Evolutionary conservation across 2,888 invertebrate genomes (phyloP), one percentile per base, ranked within the genome.

Genomic region (Drosophila affinis): DNA sequence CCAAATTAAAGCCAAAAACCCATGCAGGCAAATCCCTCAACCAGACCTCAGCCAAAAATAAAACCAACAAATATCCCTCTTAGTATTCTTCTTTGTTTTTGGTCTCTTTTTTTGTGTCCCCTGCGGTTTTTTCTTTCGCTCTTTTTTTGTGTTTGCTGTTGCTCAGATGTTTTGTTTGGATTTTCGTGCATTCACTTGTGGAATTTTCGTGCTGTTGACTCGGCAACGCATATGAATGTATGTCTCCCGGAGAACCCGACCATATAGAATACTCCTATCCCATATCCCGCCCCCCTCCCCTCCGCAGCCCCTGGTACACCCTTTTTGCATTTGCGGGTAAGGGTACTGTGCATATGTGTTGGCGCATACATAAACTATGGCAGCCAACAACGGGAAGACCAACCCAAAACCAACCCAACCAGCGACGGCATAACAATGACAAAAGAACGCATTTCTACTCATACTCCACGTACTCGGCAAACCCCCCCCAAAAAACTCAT

Each of bases 151-250:
- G 60, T 68, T 81, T 67, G 71, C 61, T 21, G 56, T 72, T 68
- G 78, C 76, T 74, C 60, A 62, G 67, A 56, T 71, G 75, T 82
- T 77, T 81, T 87, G 81, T 87, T 87, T 82, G 84, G 84, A 83
- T 82, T 83, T 83, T 85, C 87, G 76, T 87, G 88, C 78, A 86
- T 82, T 85, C 82, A 81, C 82, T 87, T 87, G 83, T 72, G 88
- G 88, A 87, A 83, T 88, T 83, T 85, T 86, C 74, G 86, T 83
- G 80, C 71, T 83, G 83, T 83, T 83, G 86, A 83, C 86, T 83
- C 76, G 88, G 83, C 88, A 80, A 85, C 86, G 86, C 86, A 85
- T 83, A 83, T 83, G 83, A 83, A 83, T 86, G 83, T 85, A 78
- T 73, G 67, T 73, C 75, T 68, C 48, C 57, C 52, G 59, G 60